Evolutionary conservation across 1,140 invertebrate genomes (phyloP), one percentile per base, ranked within the genome.

Genomic region (Drosophila bipectinata): DNA sequence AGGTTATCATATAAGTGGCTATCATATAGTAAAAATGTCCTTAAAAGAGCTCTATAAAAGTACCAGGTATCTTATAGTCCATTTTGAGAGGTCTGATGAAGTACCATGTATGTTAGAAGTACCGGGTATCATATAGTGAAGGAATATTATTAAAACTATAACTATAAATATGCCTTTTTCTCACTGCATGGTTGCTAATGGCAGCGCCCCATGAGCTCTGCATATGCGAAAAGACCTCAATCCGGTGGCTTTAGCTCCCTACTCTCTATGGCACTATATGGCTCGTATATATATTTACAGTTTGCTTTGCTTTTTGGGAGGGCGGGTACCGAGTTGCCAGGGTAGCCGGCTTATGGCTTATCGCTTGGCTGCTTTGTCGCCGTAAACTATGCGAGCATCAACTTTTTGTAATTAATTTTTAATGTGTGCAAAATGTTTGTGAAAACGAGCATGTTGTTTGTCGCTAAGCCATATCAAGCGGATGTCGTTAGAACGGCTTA

Each of bases 401-500:
- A 87, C 71, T 88, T 87, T 88, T 78, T 72, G 64, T 87, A 87
- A 87, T 87, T 87, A 88, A 87, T 87, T 87, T 87, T 87, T 87
- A 87, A 87, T 87, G 82, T 82, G 83, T 72, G 79, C 71, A 75
- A 88, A 87, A 87, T 87, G 82, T 88, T 82, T 77, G 61, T 76
- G 66, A 62, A 88, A 76, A 75, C 75, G 64, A 52, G 73, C 72
- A 63, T 79, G 60, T 79, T 61, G 66, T 66, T 76, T 60, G 47
- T 39, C 30, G 45, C 59, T 48, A 52, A 15, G 12, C 47, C 52
- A 59, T 69, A 69, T 58, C 47, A 59, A 53, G 51, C 47, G 59
- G 52, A 72, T 72, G 74, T 63, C 64, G 64, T 39, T 51, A 58
- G 41, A 75, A 58, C 44, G 47, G 56, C 69, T 74, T 71, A 74